Percentiles rank a stretch among this genome's conserved stretches.
Conservation (phyloP, 2,113 vertebrate species). For the Kobus ellipsiprymnus region DNA sequence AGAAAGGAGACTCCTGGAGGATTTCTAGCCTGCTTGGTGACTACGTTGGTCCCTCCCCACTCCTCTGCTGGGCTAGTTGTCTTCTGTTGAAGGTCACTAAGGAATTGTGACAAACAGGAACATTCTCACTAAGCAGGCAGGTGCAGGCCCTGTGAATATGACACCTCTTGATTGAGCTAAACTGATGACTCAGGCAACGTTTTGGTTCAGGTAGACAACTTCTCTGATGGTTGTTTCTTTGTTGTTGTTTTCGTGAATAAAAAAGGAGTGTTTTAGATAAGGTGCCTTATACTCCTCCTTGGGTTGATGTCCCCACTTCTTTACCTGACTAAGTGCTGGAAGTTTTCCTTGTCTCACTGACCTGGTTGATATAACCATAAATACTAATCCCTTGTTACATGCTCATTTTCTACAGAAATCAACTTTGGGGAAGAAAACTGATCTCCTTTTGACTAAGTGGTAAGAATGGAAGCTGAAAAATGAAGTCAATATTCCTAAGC, state of each 20-base stretch:
- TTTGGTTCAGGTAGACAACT: not conserved
- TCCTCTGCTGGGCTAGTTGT: not conserved
- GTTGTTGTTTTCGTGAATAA: not conserved
- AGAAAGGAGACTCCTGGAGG: not conserved
- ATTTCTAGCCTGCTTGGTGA: not conserved
- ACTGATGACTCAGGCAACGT: not conserved
- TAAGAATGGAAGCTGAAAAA: not conserved
- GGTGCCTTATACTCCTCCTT: not conserved
- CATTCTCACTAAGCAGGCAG: not conserved
- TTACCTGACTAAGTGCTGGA: not conserved
- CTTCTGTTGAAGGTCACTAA: not conserved
- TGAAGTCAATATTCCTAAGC: not conserved
- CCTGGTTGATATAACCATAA: not conserved
- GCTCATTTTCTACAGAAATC: not conserved
- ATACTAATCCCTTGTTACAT: not conserved
- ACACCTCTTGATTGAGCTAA: not conserved
- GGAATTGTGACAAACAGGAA: not conserved
- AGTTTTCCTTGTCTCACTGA: not conserved
- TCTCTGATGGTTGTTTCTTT: not conserved
- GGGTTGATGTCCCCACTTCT: not conserved
- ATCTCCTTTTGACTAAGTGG: not conserved
- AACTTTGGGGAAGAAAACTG: not conserved
- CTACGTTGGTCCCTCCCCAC: not conserved
- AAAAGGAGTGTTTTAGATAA: not conserved
- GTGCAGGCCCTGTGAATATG: accelerated